These are phyloP conservation scores for Drosophila bocki DNA, from an alignment of 1,140 invertebrate genomes.

Conservation along the genomic window DNA sequence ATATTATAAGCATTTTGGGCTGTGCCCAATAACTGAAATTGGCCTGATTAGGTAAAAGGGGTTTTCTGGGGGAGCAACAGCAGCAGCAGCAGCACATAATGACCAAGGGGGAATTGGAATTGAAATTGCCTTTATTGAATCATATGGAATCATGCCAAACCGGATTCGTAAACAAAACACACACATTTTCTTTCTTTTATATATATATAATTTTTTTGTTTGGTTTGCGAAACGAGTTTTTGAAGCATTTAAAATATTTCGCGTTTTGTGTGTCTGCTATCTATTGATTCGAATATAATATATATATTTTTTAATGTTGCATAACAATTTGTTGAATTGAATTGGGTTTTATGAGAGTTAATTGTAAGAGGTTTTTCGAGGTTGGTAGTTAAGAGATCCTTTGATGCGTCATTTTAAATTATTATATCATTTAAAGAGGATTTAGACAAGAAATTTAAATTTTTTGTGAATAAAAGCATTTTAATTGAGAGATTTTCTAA, in stretches of 20 bases:
- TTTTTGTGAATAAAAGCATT: not conserved
- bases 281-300: constrained; percentile 47
- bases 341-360: constrained; percentile 1
- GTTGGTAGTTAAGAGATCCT: not conserved
- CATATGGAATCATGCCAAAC: constrained; percentile 80
- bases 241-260: constrained; percentile 62
- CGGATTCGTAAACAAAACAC: constrained; percentile 71
- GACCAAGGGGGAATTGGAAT: constrained; percentile 7
- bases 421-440: not conserved
- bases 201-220: constrained; percentile 28
- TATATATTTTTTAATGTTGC: constrained; percentile 48
- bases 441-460: not conserved
- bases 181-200: constrained; percentile 30
- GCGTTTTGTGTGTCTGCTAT: constrained; percentile 17
- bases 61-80: not conserved
- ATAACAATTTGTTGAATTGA: constrained; percentile 46
- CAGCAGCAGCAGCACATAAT: not conserved
- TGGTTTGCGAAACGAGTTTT: constrained; percentile 60
- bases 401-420: not conserved
- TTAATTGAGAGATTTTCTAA: not conserved
- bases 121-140: constrained; percentile 53
- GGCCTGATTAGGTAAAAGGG: constrained; percentile 18
- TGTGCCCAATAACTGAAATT: constrained; percentile 60
- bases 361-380: not conserved
- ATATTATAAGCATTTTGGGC: constrained; percentile 59